Evolutionary conservation across 1,140 invertebrate genomes (phyloP), one percentile per base, ranked within the genome.

Genomic region (Caenorhabditis inopinata): DNA sequence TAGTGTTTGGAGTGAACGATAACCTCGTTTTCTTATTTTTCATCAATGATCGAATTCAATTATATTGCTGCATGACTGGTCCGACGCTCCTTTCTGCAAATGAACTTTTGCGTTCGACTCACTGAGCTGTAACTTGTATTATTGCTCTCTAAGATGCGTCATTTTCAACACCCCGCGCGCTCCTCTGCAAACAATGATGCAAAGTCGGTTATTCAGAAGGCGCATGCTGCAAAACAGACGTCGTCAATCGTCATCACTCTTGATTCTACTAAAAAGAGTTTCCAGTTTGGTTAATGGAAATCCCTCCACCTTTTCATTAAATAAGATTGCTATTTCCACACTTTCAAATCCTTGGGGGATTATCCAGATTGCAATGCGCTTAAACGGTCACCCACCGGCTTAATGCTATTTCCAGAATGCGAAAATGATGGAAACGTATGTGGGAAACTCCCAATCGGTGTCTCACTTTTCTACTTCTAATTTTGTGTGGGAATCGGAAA

Each of bases 401-500:
- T 32, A 32, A 42, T 58, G 29, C 51, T 58, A 58, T 58, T 58
- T 58, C 51, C 16, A 58, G 51, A 58, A 2, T 47, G 46, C 3
- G 46, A 47, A 16, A 7, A 47, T 47, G n/a, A n/a, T n/a, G 18
- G 6, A 32, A 58, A 32, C 16, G 27, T 11, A 29, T 58, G 16
- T 58, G 27, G 18, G 51, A 32, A 32, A 58, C 7, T 32, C 14
- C 27, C 7, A 16, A n/a, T 58, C n/a, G n/a, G n/a, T n/a, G n/a
- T n/a, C 18, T 2, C 7, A 3, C 32, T 58, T 32, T 58, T 58
- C 51, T 58, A 58, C 32, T 58, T 58, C 32, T 58, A 58, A 58
- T 27, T 58, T 58, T 9, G 27, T 58, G 51, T 58, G 51, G 51
- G 51, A 58, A 58, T 32, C 51, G 51, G 51, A 58, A 58, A 58